These are phyloP conservation scores for Euspilapteryx auroguttella DNA, from an alignment of 2,888 invertebrate genomes.

Conservation along the genomic window DNA sequence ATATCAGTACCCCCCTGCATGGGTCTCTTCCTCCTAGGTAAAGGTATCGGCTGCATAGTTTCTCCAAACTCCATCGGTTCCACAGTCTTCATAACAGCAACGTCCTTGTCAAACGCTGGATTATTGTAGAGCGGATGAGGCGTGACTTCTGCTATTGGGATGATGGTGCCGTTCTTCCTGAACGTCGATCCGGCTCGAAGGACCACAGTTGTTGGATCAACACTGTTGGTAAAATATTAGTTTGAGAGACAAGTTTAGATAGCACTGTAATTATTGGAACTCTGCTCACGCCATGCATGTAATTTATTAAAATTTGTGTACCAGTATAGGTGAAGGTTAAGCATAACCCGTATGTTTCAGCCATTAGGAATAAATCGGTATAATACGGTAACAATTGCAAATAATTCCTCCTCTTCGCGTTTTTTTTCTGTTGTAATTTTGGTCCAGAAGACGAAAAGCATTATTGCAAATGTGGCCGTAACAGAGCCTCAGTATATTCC, in stretches of 20 bases:
- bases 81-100: slow-evolving; percentile 36
- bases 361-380: too few species aligned
- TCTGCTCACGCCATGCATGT: neutral
- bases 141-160: slow-evolving; percentile 34
- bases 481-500: too few species aligned
- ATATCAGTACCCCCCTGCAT: slow-evolving; percentile 19
- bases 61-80: slow-evolving; percentile 28
- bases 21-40: slow-evolving; percentile 17
- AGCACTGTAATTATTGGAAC: neutral
- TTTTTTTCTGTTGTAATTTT: too few species aligned
- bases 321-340: too few species aligned
- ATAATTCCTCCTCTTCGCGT: too few species aligned
- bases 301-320: too few species aligned
- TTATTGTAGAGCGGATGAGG: slow-evolving; percentile 33
- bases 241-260: neutral
- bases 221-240: slow-evolving; percentile 16
- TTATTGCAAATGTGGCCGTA: too few species aligned
- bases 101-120: slow-evolving; percentile 42
- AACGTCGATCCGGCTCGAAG: slow-evolving; percentile 46
- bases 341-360: too few species aligned
- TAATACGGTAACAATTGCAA: too few species aligned
- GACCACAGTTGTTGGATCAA: slow-evolving; percentile 31
- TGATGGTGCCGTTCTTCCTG: slow-evolving; percentile 36
- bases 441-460: too few species aligned
- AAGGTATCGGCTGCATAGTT: slow-evolving; percentile 22